A percentile compares a stretch with the other conserved stretches of the same genome.
Evolutionary conservation across 2,888 invertebrate genomes (phyloP).

Genomic region (Sminthurides aquaticus): DNA sequence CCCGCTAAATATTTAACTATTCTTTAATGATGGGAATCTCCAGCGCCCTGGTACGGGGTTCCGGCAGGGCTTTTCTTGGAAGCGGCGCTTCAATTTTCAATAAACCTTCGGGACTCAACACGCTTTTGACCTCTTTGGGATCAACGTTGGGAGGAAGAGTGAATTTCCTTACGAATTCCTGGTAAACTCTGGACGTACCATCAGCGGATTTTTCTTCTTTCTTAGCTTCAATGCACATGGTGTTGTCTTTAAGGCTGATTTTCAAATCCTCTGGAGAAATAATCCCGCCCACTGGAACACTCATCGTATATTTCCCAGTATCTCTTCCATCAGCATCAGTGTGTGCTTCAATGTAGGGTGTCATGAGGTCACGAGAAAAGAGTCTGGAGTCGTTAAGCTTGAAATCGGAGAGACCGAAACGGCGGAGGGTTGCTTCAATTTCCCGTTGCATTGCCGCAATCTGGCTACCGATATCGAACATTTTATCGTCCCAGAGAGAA

Average conservation of each 20-base stretch:
- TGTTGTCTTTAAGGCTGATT: slow-evolving; percentile 7
- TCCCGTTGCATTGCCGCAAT: background rate
- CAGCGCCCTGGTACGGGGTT: background rate
- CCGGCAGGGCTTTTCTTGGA: slow-evolving; percentile 1
- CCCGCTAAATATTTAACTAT: too few relatives aligned
- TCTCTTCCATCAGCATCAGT: background rate
- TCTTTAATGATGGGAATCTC: background rate
- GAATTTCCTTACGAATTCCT: slow-evolving; percentile 5
- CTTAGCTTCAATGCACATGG: slow-evolving; percentile 3
- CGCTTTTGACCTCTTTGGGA: background rate
- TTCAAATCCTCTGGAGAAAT: slow-evolving; percentile 7
- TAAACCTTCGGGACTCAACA: slow-evolving; percentile 2
- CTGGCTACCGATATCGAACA: slow-evolving; percentile 5
- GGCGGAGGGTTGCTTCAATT: background rate
- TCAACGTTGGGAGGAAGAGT: slow-evolving; percentile 1
- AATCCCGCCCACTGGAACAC: background rate
- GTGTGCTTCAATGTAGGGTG: slow-evolving; percentile 8
- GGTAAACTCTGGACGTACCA: slow-evolving; percentile 1
- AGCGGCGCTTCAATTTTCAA: slow-evolving; percentile 13
- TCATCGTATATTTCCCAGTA: slow-evolving; percentile 11
- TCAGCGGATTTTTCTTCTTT: slow-evolving; percentile 8
- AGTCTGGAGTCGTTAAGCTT: background rate
- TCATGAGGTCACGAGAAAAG: background rate
- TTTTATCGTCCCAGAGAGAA: background rate
- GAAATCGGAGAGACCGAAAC: background rate